Evolutionary conservation across 2,888 invertebrate species (phyloP), one percentile per base, ranked within the genome.

Genomic region (Tipula unca): DNA sequence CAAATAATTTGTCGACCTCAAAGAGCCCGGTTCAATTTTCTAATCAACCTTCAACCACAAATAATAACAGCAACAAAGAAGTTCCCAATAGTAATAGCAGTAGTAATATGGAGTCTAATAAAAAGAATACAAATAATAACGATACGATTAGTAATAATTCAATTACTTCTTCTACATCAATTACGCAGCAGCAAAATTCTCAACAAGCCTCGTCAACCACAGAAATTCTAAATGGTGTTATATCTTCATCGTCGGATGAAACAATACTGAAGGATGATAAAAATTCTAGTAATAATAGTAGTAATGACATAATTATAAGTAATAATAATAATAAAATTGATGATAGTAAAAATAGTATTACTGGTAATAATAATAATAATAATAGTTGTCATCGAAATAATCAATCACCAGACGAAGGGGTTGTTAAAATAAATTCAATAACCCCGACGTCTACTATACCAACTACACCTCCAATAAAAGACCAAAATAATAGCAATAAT

Each of bases 121-220:
- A 83, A 5, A 35, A 83, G 17, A 83, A 35, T 83, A 69, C 13
- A 29, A 82, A 83, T 29, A 83, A 83, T 32, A 83, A 83, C 35
- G 83, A 83, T 83, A 32, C 83, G 17, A 83, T 83, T 32, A 83
- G 83, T 83, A 83, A 83, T 83, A 29, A 87, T 32, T 87, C 87
- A 85, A 87, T 87, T 87, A 87, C 87, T 86, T 86, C 86, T 8
- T 42, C 35, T 6, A 69, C 85, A 42, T 42, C 86, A 13, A 82
- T 82, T 39, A 85, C 83, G 25, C 86, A 82, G 42, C 85, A 29
- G 85, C 85, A 85, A 86, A 48, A 42, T 29, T 25, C 69, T 69
- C 85, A 85, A 48, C 85, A 20, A 85, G 39, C 85, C 36, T 25
- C 85, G 13, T 85, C 85, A 29, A 36, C 85, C 25, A 85, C 29